These are phyloP conservation scores for Sarcophaga rosellei DNA, from an alignment of 2,888 invertebrate genomes.

Conservation along the genomic window DNA sequence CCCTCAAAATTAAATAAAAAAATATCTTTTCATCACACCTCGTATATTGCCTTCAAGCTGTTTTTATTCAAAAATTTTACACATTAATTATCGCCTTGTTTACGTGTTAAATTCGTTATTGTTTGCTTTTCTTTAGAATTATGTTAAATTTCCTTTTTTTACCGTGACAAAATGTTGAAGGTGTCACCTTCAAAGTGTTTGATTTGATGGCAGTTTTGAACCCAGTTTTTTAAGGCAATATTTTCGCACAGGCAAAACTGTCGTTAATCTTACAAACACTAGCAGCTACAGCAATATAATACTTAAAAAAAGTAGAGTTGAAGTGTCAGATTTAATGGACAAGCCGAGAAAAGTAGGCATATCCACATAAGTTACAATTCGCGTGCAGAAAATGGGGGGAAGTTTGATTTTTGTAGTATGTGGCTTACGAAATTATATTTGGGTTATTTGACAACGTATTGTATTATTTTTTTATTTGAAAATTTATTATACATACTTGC, in stretches of 20 bases:
- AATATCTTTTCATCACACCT: no score
- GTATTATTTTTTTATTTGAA: no score
- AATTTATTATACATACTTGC: no score
- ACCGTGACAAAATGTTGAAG: constrained; percentile 27
- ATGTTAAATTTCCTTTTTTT: constrained; percentile 36
- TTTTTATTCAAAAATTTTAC: neutral
- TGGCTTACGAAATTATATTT: neutral
- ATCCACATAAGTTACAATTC: constrained; percentile 54
- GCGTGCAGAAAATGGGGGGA: constrained; percentile 59
- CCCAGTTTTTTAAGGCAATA: constrained; percentile 47
- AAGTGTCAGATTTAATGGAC: neutral
- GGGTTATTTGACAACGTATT: neutral
- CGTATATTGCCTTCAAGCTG: no score
- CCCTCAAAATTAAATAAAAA: no score
- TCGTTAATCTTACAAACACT: constrained; percentile 46
- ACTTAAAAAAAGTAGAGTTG: neutral
- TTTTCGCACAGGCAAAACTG: constrained; percentile 55
- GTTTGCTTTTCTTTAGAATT: constrained; percentile 40
- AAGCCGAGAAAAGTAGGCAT: constrained; percentile 33
- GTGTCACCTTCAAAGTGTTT: constrained; percentile 60
- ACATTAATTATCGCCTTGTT: constrained; percentile 47
- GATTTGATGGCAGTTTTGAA: constrained; percentile 53
- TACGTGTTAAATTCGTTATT: constrained; percentile 54
- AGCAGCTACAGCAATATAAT: neutral
- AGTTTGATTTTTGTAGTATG: no score